A percentile compares a stretch with the other conserved stretches of the same genome.
These are phyloP conservation scores for Protula sp. DNA, from an alignment of 2,888 invertebrate species.

Conservation along the genomic window DNA sequence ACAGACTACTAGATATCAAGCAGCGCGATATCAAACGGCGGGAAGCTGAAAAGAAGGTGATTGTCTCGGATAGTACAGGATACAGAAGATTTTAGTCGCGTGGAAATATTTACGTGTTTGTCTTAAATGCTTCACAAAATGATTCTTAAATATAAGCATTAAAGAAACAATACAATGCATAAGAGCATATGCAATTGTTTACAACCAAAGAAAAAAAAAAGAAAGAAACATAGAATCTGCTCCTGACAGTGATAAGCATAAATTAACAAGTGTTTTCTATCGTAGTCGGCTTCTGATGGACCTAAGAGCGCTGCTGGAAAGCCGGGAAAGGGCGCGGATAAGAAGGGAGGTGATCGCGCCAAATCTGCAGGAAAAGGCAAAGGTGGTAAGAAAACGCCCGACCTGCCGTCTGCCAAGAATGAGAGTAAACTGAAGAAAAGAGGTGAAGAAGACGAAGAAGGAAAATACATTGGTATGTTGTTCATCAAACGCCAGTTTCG, in stretches of 20 bases:
- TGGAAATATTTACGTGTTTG: neutral
- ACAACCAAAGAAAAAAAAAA: too few relatives aligned
- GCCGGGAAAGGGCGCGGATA: constrained; percentile 29
- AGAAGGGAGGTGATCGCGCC: constrained; percentile 30
- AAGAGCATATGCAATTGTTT: too few relatives aligned
- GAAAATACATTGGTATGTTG: constrained; percentile 48
- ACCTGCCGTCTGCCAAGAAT: constrained; percentile 46
- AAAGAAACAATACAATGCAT: too few relatives aligned
- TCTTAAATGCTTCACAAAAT: too few relatives aligned
- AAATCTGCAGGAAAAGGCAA: constrained; percentile 42
- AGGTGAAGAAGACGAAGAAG: constrained; percentile 49
- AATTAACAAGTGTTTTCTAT: too few relatives aligned
- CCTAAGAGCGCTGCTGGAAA: constrained; percentile 17
- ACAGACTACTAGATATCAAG: constrained; percentile 44
- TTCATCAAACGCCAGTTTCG: too few relatives aligned
- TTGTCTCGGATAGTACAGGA: too few relatives aligned
- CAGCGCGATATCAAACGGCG: constrained; percentile 39
- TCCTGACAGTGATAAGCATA: too few relatives aligned
- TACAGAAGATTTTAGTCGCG: too few relatives aligned
- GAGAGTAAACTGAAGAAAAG: constrained; percentile 50
- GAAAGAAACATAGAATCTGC: too few relatives aligned
- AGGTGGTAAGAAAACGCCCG: constrained; percentile 50
- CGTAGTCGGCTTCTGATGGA: neutral
- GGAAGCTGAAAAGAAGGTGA: constrained; percentile 45
- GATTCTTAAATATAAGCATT: too few relatives aligned